Evolutionary conservation across 2,888 invertebrate genomes (phyloP).

Genomic region (Stictocephala bisonia): DNA sequence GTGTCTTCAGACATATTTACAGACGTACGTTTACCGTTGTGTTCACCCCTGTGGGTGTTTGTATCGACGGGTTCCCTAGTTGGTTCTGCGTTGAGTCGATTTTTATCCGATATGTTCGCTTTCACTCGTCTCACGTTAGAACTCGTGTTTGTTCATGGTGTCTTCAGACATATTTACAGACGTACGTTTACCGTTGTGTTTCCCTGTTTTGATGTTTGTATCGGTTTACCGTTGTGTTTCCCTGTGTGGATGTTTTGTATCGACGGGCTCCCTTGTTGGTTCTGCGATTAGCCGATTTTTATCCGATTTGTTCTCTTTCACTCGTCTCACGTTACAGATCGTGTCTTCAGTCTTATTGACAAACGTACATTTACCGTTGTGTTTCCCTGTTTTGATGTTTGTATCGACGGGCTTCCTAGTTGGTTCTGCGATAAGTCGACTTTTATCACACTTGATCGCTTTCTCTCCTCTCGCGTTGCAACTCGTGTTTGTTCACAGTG

Average conservation of each 20-base stretch:
- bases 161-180: conserved; percentile 21
- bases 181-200: conserved; percentile 6
- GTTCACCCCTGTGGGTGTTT: conserved; percentile 2
- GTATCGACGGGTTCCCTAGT: no score
- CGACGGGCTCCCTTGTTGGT: no score
- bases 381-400: not conserved
- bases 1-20: conserved; percentile 22
- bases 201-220: not conserved
- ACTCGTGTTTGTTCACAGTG: not conserved
- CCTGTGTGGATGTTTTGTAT: no score
- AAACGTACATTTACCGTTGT: conserved; percentile 8
- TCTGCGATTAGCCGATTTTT: conserved; percentile 4
- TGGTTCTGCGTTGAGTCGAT: conserved; percentile 16
- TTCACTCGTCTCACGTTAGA: not conserved
- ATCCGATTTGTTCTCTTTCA: conserved; percentile 15
- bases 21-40: conserved; percentile 5
- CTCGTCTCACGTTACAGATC: not conserved
- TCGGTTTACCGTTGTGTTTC: no score
- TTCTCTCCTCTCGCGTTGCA: not conserved
- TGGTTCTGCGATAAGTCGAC: conserved; percentile 17
- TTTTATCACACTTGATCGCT: not conserved
- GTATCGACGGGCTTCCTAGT: no score
- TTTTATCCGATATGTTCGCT: not conserved
- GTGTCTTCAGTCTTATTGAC: conserved; percentile 30
- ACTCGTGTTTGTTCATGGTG: not conserved